Base-by-base conservation (phyloP, 2,888 invertebrate genomes). In the Caenorhabditis afra region DNA sequence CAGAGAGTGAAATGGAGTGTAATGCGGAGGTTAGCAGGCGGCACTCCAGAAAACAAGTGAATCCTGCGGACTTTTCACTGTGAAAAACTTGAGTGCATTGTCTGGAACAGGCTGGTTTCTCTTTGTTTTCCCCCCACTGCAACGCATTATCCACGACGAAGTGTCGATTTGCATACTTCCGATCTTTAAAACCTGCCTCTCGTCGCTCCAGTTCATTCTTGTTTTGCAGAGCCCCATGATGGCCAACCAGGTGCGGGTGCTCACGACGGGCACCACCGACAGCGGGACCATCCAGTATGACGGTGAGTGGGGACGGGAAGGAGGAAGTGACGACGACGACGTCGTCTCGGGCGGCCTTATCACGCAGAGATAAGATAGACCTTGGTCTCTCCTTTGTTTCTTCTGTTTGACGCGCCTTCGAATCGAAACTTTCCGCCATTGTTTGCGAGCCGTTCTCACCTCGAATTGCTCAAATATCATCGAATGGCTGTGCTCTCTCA, bases 221-320 rank as follows among this genome's bases (percentile, higher is more conserved):
- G 11, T n/a, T 29, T 68, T 71, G 16, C 71, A 71, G 71, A 64
- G 49, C 22, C 71, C 71, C 20, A 71, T 71, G 62, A 71, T 71
- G 62, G 49, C 57, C 49, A 71, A 62, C 18, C 71, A 71, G 57
- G 71, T 55, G 57, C 53, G 71, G 62, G 71, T 71, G 37, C 57
- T 71, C 49, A 37, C 71, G 4, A 57, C 71, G 18, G 71, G 71
- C 18, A 71, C 71, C 0, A 71, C 71, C 12, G 71, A 71, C 44
- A 71, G 64, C 47, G 71, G 71, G 23, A 64, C 71, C 12, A 71
- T 71, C 49, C 71, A 18, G 41, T 71, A 71, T 37, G 71, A 71
- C n/a, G 71, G 71, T 71, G 29, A 64, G 62, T 61, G 29, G 4
- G n/a, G n/a, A n/a, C n/a, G n/a, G n/a, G n/a, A n/a, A n/a, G n/a